A percentile compares a stretch with the other conserved stretches of the same genome.
Conservation (phyloP, 1,140 invertebrate species). For the Drosophila eugracilis region DNA sequence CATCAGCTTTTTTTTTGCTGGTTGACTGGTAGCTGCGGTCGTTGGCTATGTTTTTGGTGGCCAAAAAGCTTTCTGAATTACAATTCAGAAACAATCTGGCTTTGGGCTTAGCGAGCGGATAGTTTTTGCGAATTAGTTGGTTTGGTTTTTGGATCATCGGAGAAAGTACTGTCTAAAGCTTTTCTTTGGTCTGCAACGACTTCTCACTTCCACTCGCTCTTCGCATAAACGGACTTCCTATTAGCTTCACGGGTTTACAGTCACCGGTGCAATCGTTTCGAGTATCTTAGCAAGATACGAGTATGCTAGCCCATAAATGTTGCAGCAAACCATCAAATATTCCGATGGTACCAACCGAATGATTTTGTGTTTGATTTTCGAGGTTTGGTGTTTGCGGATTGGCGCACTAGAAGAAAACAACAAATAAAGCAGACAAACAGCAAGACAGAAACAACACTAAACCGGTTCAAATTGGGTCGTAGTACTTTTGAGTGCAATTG, state of each 20-base stretch:
- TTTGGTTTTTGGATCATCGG: slow-evolving; percentile 30
- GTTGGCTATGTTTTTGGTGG: slow-evolving; percentile 39
- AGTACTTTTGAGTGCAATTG: slow-evolving; percentile 83
- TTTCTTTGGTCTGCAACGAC: slow-evolving; percentile 29
- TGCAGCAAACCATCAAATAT: slow-evolving; percentile 34
- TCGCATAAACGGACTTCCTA: slow-evolving; percentile 30
- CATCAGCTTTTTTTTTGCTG: slow-evolving; percentile 30
- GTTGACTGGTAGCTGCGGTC: slow-evolving; percentile 10
- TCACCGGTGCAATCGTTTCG: too few relatives aligned
- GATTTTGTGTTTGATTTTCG: slow-evolving; percentile 24
- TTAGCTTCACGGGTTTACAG: neutral
- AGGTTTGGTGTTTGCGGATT: slow-evolving; percentile 17
- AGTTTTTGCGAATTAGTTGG: slow-evolving; percentile 4
- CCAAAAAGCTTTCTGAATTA: slow-evolving; percentile 47
- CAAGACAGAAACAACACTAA: slow-evolving; percentile 52
- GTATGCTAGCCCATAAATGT: slow-evolving; percentile 35
- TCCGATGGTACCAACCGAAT: slow-evolving; percentile 37
- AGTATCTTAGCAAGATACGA: slow-evolving; percentile 39
- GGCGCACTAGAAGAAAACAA: slow-evolving; percentile 29
- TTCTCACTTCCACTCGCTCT: slow-evolving; percentile 4
- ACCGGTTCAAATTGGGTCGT: slow-evolving; percentile 82
- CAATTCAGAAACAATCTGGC: too few relatives aligned
- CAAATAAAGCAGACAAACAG: slow-evolving; percentile 32
- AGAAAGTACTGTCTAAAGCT: slow-evolving; percentile 57
- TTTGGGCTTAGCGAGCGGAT: too few relatives aligned